phyloP scores from a whole-genome alignment of 2,797 vertebrate genomes.

The Smutsia temminckii region DNA sequence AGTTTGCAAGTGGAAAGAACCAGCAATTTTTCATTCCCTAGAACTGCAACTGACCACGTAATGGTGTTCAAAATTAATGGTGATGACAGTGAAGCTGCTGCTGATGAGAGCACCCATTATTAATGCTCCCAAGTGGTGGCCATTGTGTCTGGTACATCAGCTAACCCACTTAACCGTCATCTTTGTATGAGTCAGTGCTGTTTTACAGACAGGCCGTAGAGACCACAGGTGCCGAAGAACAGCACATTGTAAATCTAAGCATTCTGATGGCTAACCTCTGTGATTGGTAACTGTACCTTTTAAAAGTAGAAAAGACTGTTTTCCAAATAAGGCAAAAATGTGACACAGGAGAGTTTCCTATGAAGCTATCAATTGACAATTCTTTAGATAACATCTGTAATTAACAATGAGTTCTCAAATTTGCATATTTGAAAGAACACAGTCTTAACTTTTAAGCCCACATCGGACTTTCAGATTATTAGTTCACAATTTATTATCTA shows the following conservation, averaged over 20 bases:
- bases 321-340: background rate
- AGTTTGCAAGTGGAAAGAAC: background rate
- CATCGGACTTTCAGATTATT: background rate
- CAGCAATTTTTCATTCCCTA: background rate
- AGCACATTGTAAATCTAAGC: background rate
- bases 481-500: background rate
- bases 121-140: background rate
- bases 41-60: background rate
- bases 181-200: background rate
- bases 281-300: background rate
- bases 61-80: background rate
- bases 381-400: background rate
- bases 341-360: background rate
- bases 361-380: background rate
- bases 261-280: background rate
- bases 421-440: background rate
- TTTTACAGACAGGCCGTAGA: background rate
- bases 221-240: too few relatives aligned
- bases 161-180: background rate
- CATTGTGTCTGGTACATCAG: background rate
- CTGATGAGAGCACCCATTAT: background rate
- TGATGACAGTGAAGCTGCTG: background rate
- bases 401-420: background rate
- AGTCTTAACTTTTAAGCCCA: background rate
- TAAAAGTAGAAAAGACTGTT: background rate